Evolutionary conservation across 2,888 invertebrate species (phyloP), one percentile per base, ranked within the genome.

Genomic region (Erynnis tages): DNA sequence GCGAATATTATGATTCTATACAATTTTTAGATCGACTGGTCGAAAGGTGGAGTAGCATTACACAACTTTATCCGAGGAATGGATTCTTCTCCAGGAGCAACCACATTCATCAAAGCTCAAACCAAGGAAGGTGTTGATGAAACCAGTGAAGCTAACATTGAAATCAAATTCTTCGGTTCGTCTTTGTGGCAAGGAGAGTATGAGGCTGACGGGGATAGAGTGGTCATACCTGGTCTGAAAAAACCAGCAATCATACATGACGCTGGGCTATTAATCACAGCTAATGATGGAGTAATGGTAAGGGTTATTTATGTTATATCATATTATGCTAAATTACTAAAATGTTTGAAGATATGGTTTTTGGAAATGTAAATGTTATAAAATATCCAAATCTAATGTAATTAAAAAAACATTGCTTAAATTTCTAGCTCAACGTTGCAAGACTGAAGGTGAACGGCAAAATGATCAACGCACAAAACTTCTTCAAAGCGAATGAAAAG

Each of bases 81-180:
- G 68, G 98, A 98, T 76, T 98, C 97, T 2, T 96, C 97, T 0
- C 98, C 98, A 0, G 98, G 98, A 0, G 98, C 98, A 0, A 94
- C 96, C 81, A 91, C 94, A 0, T 79, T 80, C 57, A 80, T 89
- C 44, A 72, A 75, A 54, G 70, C 78, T 29, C 83, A 85, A 56
- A 79, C 74, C 13, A 81, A 72, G 41, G 90, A 90, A 0, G 71
- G 85, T 4, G 67, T 82, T 2, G 71, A 71, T 0, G 79, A 86
- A 16, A 76, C 74, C 16, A 69, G 66, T 14, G 77, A 75, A 1
- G 58, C 69, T 1, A 70, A 70, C n/a, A 55, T 85, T 14, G 82
- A 88, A 62, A 67, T 72, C 53, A 87, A 85, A 38, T 84, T 98
- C 32, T 98, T 94, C 74, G 97, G 97, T 0, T 97, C 97, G 0